Evolutionary conservation across 2,888 invertebrate species (phyloP).

Genomic region (Cantharis rustica): DNA sequence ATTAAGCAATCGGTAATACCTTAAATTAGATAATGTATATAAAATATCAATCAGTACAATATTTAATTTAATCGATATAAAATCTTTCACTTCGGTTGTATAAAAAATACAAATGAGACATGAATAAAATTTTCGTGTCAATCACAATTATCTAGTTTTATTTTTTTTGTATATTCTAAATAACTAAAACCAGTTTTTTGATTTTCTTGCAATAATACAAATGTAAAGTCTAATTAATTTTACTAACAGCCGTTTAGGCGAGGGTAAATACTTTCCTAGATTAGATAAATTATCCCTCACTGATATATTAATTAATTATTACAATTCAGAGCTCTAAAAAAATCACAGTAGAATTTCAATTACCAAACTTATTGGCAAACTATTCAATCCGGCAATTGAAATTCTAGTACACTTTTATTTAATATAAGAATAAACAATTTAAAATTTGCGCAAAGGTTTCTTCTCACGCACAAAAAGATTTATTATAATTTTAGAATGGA

Average conservation of each 20-base stretch:
- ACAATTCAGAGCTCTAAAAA: background rate
- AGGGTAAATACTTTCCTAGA: background rate
- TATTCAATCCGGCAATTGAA: background rate
- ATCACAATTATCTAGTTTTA: constrained; percentile 16
- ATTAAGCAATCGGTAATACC: background rate
- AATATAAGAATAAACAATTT: background rate
- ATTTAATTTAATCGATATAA: constrained; percentile 7
- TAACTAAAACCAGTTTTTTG: background rate
- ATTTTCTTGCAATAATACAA: background rate
- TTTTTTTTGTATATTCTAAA: background rate
- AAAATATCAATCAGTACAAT: constrained; percentile 5
- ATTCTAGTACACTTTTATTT: background rate
- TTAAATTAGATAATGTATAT: background rate
- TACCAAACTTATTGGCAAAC: background rate
- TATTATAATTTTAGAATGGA: background rate
- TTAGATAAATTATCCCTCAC: background rate
- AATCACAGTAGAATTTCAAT: background rate
- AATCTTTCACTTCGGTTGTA: constrained; percentile 10
- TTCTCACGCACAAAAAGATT: background rate
- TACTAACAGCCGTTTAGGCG: background rate
- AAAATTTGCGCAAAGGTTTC: background rate
- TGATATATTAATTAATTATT: background rate
- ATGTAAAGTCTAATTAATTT: background rate
- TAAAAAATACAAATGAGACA: constrained; percentile 20
- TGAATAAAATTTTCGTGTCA: constrained; percentile 9